A percentile compares a stretch with the other conserved stretches of the same genome.
Evolutionary conservation across 92 coral and sea anemone species (phyloP).

Genomic region (Zoanthus sansibaricus): DNA sequence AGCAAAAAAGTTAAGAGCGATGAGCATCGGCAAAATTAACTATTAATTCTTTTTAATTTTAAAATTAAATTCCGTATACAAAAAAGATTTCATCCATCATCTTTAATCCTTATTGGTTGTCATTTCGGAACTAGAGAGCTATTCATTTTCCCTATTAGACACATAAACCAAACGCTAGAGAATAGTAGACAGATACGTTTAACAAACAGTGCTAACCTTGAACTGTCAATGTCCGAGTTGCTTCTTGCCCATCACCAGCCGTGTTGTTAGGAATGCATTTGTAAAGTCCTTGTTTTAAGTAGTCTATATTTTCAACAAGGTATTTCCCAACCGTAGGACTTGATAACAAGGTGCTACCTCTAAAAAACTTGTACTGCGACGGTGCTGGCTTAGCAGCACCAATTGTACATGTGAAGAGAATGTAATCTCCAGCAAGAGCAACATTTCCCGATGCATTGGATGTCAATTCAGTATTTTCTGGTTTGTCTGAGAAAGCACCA

Average conservation of each 20-base stretch:
- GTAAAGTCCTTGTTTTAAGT: neutral
- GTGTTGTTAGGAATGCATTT: neutral
- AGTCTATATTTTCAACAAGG: neutral
- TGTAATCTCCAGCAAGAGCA: slow-evolving; percentile 4
- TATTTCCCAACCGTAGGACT: neutral
- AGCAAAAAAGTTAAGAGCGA: too few relatives aligned
- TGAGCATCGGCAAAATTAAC: too few relatives aligned
- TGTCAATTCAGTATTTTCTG: neutral
- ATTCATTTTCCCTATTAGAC: too few relatives aligned
- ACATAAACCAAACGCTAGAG: too few relatives aligned
- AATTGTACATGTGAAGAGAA: neutral
- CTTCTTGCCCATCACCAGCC: neutral
- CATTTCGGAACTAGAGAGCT: too few relatives aligned
- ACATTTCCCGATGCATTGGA: slow-evolving; percentile 15
- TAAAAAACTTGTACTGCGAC: neutral
- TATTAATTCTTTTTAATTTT: too few relatives aligned
- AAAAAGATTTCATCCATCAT: too few relatives aligned
- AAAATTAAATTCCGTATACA: too few relatives aligned
- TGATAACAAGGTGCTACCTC: neutral
- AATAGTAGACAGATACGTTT: neutral
- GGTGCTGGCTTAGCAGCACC: neutral
- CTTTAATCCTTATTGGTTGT: too few relatives aligned
- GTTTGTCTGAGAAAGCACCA: slow-evolving; percentile 5
- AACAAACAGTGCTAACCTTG: neutral
- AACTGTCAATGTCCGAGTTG: neutral